Evolutionary conservation across 1,140 invertebrate genomes (phyloP).

Genomic region (Monomorium pharaonis): DNA sequence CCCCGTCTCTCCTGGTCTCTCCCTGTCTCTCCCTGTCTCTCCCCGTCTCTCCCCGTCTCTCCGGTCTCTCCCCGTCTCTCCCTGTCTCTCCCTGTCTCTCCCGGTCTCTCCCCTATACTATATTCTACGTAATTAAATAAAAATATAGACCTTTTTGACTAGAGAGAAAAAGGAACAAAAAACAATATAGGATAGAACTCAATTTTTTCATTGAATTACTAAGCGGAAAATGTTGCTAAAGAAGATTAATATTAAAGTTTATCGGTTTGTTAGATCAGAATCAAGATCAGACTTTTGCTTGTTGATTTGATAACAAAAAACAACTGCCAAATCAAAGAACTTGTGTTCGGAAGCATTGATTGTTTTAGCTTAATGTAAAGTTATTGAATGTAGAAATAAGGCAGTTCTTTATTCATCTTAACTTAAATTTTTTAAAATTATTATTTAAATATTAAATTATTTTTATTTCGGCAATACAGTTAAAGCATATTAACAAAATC

Average conservation of each 20-base stretch:
- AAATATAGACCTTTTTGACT: no score
- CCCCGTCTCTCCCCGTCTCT: no score
- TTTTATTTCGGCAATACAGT: background rate
- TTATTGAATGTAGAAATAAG: background rate
- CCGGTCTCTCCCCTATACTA: no score
- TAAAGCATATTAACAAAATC: background rate
- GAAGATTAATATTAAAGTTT: background rate
- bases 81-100: no score
- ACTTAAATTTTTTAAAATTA: background rate
- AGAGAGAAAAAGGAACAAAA: background rate
- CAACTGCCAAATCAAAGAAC: background rate
- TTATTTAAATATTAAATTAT: background rate
- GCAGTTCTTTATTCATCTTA: background rate
- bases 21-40: no score
- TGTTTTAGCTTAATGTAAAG: background rate
- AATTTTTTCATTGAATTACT: constrained; percentile 71
- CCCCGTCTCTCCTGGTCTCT: no score
- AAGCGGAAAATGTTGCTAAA: constrained; percentile 52
- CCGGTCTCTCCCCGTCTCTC: no score
- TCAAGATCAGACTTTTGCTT: background rate
- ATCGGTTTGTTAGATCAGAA: background rate
- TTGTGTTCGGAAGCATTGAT: background rate
- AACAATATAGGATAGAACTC: constrained; percentile 51
- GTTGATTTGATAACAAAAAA: background rate
- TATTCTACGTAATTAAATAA: no score